phyloP scores from a whole-genome alignment of 2,888 invertebrate species.

The Liodrosophila aerea region DNA sequence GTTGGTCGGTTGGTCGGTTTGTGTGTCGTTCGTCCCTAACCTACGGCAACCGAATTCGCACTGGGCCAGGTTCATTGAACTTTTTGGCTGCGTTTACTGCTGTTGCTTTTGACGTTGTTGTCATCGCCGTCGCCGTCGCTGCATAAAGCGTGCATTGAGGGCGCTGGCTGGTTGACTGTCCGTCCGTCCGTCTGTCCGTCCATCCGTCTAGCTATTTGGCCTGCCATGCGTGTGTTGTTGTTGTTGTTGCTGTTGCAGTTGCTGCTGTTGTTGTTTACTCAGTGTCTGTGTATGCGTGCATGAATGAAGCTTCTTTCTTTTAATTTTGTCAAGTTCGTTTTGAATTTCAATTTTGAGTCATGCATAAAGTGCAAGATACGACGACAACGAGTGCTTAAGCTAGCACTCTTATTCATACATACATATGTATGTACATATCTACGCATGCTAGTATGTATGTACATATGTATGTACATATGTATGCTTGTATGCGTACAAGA shows the following conservation, averaged over 20 bases:
- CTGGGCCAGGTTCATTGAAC: conserved; percentile 77
- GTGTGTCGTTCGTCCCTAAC: conserved; percentile 69
- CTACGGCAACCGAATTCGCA: conserved; percentile 77
- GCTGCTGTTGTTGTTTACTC: conserved; percentile 42
- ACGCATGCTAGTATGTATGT: not conserved
- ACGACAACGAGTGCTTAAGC: conserved; percentile 56
- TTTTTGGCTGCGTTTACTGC: conserved; percentile 70
- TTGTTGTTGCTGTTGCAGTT: conserved; percentile 29
- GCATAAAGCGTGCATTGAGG: conserved; percentile 76
- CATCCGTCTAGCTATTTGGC: conserved; percentile 54
- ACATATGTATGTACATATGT: not conserved
- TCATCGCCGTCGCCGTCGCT: conserved; percentile 39
- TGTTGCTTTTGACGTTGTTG: conserved; percentile 29
- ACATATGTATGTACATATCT: conserved; percentile 1
- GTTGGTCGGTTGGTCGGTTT: conserved; percentile 29
- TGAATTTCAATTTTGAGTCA: conserved; percentile 78
- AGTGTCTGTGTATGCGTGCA: conserved; percentile 66
- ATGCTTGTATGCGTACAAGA: conserved; percentile 16
- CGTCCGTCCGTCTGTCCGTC: conserved; percentile 27
- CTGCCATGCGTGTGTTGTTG: conserved; percentile 66
- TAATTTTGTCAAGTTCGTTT: conserved; percentile 78
- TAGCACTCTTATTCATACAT: conserved; percentile 30
- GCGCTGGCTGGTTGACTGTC: conserved; percentile 64
- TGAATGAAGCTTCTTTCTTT: conserved; percentile 79
- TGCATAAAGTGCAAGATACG: conserved; percentile 68